Base-by-base conservation (phyloP, 2,888 invertebrate species). In the Gymnosoma rotundatum region DNA sequence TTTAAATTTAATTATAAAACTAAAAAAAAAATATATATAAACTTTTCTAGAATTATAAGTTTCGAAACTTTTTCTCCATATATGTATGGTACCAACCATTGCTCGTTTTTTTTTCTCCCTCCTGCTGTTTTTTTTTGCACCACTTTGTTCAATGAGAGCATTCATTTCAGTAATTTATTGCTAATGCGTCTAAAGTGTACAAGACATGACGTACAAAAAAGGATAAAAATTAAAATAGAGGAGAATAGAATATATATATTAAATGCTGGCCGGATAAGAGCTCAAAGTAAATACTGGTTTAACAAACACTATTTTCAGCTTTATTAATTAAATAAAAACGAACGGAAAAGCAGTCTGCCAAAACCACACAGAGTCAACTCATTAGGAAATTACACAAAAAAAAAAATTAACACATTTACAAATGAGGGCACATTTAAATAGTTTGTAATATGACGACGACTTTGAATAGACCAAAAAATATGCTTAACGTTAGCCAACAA, bases 351-450 rank as follows among this genome's bases (percentile, higher is more conserved):
- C 9, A 63, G 69, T 69, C 67, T 83, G 78, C 82, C 54, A 76
- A 64, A 73, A 69, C 74, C 73, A 75, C 78, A 83, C 74, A 69
- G 45, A 83, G 74, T 76, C 83, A 86, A 86, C 70, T 86, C 84
- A 85, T 86, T 86, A 86, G 70, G 66, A 85, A 86, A 83, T 86
- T 81, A 79, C 72, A 60, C 84, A 76, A 54, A 56, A 64, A 76
- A 54, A 56, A 64, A 54, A 32, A 45, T 9, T 32, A 50, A 5
- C n/a, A 52, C 38, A 63, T 67, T 70, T 67, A 50, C 42, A 52
- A 69, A 73, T 73, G 61, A 52, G 42, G 9, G 18, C 58, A 56
- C 74, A 54, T 66, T 52, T 73, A 79, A 32, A 32, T 16, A 48
- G 42, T 42, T 12, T 42, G 42, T 12, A 12, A 1, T 2, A 42